Base-by-base conservation (phyloP, 2,113 vertebrate genomes). In the Anas platyrhynchos region DNA sequence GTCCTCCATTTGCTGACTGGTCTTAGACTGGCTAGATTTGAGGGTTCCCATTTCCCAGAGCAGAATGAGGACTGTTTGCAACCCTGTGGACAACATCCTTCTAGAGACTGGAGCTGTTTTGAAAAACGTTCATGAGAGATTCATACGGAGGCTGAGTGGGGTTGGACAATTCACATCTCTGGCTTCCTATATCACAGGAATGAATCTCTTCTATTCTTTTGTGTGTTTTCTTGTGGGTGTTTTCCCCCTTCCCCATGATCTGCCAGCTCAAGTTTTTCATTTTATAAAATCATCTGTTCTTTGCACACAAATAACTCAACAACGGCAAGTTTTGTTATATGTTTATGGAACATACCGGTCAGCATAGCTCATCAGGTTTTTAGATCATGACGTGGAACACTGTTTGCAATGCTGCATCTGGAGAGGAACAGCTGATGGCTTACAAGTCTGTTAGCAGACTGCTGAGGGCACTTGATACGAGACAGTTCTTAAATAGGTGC, bases 291-390 rank as follows among this genome's bases (percentile, higher is more conserved):
- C 32, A 75, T 58, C 56, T 50, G 22, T 6, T 38, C 79, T 88
- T 88, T 81, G 15, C 36, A 83, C 56, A 68, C 31, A 55, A 75
- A 21, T 52, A 83, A 79, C 82, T 84, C 50, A 79, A 72, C 43
- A 68, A 26, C 29, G 52, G 20, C 31, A 92, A 89, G 25, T 52
- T 92, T 86, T 88, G 23, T 63, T 46, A 38, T 3, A 41, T 62
- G 72, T 72, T 93, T 86, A 36, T 83, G 83, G 66, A 92, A 66
- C 76, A 46, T 62, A 38, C 23, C 38, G 52, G 50, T 80, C 72
- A 77, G 41, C 55, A 67, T 10, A 86, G 52, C 13, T 91, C 29
- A 59, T 46, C 2, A 23, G 29, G 46, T 21, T 83, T 92, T 75
- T 59, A 12, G 63, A 8, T 72, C 22, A 41, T 48, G 32, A 52